Conservation (phyloP, 2,797 vertebrate species). For the Acestrorhynchus altus region DNA sequence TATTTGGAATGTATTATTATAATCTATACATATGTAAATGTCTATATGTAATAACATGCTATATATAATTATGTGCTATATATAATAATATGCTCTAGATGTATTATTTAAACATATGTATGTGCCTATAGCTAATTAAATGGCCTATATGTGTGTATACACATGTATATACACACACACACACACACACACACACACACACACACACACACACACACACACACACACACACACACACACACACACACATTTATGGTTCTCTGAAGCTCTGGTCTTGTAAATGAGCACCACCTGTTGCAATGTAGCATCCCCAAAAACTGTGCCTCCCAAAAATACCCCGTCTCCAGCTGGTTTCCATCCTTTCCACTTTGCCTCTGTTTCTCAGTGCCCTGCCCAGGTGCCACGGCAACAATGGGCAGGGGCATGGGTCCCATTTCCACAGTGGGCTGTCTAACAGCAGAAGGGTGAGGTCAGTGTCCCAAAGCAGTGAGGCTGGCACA, state of each 20-base stretch:
- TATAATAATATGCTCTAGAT: too few species aligned
- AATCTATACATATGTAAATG: too few species aligned
- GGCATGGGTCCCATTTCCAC: constrained; percentile 71
- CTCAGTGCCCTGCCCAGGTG: constrained; percentile 61
- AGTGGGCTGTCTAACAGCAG: constrained; percentile 59
- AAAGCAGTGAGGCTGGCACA: constrained; percentile 49
- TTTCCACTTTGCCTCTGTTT: constrained; percentile 45
- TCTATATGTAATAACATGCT: too few species aligned
- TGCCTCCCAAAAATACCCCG: constrained; percentile 44
- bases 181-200: not conserved
- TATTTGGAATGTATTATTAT: too few species aligned
- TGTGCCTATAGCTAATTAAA: not conserved
- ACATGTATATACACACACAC: not conserved
- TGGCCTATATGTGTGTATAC: not conserved
- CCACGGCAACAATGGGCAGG: constrained; percentile 77
- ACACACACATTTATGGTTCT: not conserved
- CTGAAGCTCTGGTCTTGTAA: constrained; percentile 61
- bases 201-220: constrained; percentile 1
- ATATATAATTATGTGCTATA: too few species aligned
- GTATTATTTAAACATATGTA: not conserved
- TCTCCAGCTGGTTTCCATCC: constrained; percentile 42
- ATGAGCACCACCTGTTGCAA: constrained; percentile 80
- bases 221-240: not conserved
- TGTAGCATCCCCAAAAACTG: constrained; percentile 63
- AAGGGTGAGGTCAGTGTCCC: constrained; percentile 69